Conservation (phyloP, 2,113 vertebrate genomes). For the Phasianus colchicus region DNA sequence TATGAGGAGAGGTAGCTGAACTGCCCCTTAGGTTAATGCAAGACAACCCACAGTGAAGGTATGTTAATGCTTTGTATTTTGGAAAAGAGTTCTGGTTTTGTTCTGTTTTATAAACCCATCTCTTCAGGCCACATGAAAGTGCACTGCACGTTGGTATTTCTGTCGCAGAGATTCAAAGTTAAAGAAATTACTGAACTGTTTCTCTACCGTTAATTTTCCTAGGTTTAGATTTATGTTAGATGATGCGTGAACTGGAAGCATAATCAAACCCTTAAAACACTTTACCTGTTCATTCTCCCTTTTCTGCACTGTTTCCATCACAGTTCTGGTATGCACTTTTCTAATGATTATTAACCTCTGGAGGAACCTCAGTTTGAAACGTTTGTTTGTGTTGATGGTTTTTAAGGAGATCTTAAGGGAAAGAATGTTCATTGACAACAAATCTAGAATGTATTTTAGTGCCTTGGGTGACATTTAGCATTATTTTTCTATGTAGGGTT, state of each 20-base stretch:
- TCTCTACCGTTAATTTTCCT: neutral
- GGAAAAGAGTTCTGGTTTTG: neutral
- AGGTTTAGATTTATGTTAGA: slow-evolving; percentile 8
- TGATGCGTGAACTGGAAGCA: neutral
- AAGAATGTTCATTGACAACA: neutral
- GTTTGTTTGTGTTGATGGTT: neutral
- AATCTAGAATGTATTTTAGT: neutral
- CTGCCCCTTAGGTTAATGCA: neutral
- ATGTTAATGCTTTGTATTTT: neutral
- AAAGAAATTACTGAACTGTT: slow-evolving; percentile 6
- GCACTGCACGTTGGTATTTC: neutral
- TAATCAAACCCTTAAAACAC: neutral
- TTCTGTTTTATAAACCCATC: neutral
- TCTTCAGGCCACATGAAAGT: slow-evolving; percentile 1
- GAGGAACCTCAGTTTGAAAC: neutral
- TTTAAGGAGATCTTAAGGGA: neutral
- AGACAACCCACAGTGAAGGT: neutral
- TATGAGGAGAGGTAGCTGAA: neutral
- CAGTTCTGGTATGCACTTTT: neutral
- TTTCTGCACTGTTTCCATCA: neutral
- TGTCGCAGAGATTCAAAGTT: slow-evolving; percentile 1
- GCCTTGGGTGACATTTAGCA: neutral
- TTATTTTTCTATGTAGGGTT: neutral
- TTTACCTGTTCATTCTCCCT: neutral
- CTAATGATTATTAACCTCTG: neutral